A percentile compares a stretch with the other conserved stretches of the same genome.
phyloP scores from a whole-genome alignment of 2,113 vertebrate species.

The Stercorarius parasiticus region DNA sequence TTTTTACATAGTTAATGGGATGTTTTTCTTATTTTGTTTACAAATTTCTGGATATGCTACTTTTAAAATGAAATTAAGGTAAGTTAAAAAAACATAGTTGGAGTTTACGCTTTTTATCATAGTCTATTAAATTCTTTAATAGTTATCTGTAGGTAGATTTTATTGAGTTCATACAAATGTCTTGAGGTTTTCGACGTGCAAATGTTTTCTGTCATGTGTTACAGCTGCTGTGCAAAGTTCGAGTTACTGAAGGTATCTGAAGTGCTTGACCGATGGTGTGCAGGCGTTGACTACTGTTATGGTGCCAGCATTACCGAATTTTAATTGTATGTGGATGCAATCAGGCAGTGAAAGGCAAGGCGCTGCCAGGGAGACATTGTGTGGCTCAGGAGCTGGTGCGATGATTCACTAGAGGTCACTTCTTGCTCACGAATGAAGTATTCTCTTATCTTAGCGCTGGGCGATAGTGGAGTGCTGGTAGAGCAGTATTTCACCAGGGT shows the following conservation, averaged over 20 bases:
- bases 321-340: background rate
- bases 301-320: background rate
- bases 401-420: constrained; percentile 8
- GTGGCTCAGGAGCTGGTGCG: background rate
- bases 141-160: background rate
- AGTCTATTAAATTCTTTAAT: background rate
- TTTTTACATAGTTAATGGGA: background rate
- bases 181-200: background rate
- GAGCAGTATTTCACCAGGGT: background rate
- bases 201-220: background rate
- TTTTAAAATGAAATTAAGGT: background rate
- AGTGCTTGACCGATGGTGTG: background rate
- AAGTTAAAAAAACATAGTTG: background rate
- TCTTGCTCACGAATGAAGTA: background rate
- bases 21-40: background rate
- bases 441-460: background rate
- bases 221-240: background rate
- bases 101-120: background rate
- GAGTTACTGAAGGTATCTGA: background rate
- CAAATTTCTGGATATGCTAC: background rate
- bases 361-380: background rate
- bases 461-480: background rate
- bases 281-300: background rate
- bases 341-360: background rate
- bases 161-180: background rate